These are phyloP conservation scores for Tinamus major DNA, from an alignment of 2,797 vertebrate species.

Conservation along the genomic window DNA sequence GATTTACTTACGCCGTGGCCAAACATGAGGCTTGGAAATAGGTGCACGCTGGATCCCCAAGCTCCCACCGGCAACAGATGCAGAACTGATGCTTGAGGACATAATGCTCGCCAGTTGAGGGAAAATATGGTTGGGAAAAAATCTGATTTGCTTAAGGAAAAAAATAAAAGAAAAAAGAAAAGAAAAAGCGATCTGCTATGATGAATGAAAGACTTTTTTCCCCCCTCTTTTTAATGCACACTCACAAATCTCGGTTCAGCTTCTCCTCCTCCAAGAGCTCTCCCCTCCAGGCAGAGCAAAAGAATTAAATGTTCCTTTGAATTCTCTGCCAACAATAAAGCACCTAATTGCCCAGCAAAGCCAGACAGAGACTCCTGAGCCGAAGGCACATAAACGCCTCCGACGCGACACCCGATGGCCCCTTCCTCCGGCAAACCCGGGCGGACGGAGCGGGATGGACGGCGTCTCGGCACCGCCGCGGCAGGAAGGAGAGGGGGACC, in stretches of 20 bases:
- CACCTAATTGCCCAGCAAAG: not conserved
- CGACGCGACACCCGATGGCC: not conserved
- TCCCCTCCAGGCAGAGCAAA: not conserved
- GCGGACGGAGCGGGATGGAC: too few species aligned
- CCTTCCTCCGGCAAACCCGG: not conserved
- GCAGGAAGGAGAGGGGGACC: not conserved
- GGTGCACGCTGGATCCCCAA: not conserved
- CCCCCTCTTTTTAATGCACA: not conserved
- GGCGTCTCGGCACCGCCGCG: too few species aligned
- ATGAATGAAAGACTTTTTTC: not conserved
- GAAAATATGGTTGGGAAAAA: not conserved
- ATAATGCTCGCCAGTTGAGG: not conserved
- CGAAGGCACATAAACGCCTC: not conserved
- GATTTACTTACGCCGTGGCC: not conserved
- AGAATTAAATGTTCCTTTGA: slow-evolving; percentile 19
- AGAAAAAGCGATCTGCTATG: not conserved
- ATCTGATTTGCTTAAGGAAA: not conserved
- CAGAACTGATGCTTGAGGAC: not conserved
- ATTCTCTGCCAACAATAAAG: not conserved
- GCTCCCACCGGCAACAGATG: not conserved
- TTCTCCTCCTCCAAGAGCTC: not conserved
- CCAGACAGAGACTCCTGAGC: not conserved
- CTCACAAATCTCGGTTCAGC: not conserved
- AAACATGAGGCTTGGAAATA: not conserved
- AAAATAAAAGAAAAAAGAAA: not conserved